Evolutionary conservation across 2,888 invertebrate genomes (phyloP), one percentile per base, ranked within the genome.

Genomic region (Stenodema calcarata): DNA sequence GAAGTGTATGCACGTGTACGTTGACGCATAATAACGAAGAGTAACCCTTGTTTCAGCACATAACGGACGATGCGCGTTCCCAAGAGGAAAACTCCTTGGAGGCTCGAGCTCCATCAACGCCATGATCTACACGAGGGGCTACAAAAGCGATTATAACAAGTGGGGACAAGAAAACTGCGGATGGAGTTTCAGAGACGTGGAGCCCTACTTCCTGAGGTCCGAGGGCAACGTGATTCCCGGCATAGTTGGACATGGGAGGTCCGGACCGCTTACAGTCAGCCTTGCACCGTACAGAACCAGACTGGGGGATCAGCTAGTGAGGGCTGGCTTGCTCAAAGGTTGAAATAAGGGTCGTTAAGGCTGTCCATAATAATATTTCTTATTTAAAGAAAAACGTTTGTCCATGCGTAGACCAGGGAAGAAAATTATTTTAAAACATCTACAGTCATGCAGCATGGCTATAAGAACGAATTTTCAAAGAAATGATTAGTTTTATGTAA

Each of bases 31-130:
- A n/a, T n/a, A 35, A 35, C 7, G 35, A 35, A 4, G 35, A 35
- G n/a, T 35, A 35, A 35, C 2, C 35, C 75, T 42, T n/a, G 75
- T 86, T 44, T 30, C 79, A 86, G 86, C 70, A 0, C 27, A 18
- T 18, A 35, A 75, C n/a, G 86, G 86, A 47, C 28, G 14, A 70
- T 86, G 86, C 75, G 50, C 42, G 16, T 47, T 42, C 35, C 86
- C 80, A 18, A 42, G 86, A 73, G 86, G 86, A 4, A 86, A 35
- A 86, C 50, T 82, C 9, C 27, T 86, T 4, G 86, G 86, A 6
- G 86, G 86, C n/a, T 86, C 86, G 11, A 86, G 86, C 44, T 30
- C 78, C 1, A 86, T 73, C 41, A 86, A 86, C 18, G 86, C 86
- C 81, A 81, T 86, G 86, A 86, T 86, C 42, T 86, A 86, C 81